These are phyloP conservation scores for Graphium colonna DNA, from an alignment of 2,888 invertebrate species.

Conservation along the genomic window DNA sequence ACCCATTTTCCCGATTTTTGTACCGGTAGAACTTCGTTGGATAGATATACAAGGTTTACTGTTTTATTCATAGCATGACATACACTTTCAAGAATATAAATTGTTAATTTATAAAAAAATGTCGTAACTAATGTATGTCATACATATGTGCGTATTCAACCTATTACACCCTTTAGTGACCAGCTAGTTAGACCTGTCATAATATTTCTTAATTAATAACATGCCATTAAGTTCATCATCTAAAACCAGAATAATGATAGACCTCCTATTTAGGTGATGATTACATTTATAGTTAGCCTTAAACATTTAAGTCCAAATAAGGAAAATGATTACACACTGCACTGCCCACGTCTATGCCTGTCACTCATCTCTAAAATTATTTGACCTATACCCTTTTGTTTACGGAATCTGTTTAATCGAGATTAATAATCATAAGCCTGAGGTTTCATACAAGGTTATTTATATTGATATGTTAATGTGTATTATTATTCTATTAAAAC, in stretches of 20 bases:
- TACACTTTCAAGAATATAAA: too few species aligned
- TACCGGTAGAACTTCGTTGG: too few species aligned
- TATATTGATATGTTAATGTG: background rate
- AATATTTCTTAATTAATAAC: background rate
- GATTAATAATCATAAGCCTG: slow-evolving; percentile 2
- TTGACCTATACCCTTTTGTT: slow-evolving; percentile 13
- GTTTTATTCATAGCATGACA: too few species aligned
- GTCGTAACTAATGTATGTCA: too few species aligned
- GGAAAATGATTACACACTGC: slow-evolving; percentile 1
- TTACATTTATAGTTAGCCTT: background rate
- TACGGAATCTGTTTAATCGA: slow-evolving; percentile 6
- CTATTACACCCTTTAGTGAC: too few species aligned
- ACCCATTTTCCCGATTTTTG: too few species aligned
- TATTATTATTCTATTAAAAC: too few species aligned
- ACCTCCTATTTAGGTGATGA: slow-evolving; percentile 1
- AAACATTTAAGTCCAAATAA: background rate
- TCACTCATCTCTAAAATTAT: slow-evolving; percentile 12
- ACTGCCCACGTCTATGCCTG: slow-evolving; percentile 3
- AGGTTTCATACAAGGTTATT: background rate
- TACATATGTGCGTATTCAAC: too few species aligned
- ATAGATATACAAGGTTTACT: too few species aligned
- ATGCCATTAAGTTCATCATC: slow-evolving; percentile 2
- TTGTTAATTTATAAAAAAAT: too few species aligned
- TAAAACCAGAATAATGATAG: background rate
- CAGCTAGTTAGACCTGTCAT: too few species aligned